These are phyloP conservation scores for Isotomurus palustris DNA, from an alignment of 2,888 invertebrate species.

Conservation along the genomic window DNA sequence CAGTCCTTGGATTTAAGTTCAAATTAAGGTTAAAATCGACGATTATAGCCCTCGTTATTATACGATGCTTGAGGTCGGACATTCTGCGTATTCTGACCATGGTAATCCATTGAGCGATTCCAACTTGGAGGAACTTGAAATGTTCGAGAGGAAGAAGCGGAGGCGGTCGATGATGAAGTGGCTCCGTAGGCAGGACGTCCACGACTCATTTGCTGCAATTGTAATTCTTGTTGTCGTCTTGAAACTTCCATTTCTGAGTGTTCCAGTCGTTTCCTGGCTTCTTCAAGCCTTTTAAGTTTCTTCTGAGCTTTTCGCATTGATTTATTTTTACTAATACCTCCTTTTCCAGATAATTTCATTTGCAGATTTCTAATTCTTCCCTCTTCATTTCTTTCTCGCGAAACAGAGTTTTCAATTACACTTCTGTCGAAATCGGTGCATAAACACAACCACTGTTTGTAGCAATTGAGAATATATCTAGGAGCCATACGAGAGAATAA, in stretches of 20 bases:
- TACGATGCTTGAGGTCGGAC: too few species aligned
- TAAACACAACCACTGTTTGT: neutral
- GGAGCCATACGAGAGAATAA: neutral
- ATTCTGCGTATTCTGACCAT: too few species aligned
- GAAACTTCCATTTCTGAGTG: too few species aligned
- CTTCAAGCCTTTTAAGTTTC: neutral
- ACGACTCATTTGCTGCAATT: neutral
- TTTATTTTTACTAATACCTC: too few species aligned
- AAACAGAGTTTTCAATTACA: neutral
- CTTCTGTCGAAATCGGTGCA: conserved; percentile 3
- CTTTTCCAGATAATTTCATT: too few species aligned
- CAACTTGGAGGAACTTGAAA: conserved; percentile 8
- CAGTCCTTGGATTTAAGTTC: too few species aligned
- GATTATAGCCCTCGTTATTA: too few species aligned
- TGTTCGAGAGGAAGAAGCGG: neutral
- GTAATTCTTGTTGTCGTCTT: neutral
- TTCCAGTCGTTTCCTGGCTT: too few species aligned
- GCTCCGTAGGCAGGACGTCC: neutral
- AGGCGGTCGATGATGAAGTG: neutral
- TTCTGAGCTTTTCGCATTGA: neutral
- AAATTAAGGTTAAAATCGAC: too few species aligned
- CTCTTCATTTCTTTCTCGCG: neutral
- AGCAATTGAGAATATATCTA: neutral
- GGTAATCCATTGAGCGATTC: neutral
- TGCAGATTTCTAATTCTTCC: neutral